These are phyloP conservation scores for Percina caprodes DNA, from an alignment of 2,113 vertebrate genomes.

Conservation along the genomic window DNA sequence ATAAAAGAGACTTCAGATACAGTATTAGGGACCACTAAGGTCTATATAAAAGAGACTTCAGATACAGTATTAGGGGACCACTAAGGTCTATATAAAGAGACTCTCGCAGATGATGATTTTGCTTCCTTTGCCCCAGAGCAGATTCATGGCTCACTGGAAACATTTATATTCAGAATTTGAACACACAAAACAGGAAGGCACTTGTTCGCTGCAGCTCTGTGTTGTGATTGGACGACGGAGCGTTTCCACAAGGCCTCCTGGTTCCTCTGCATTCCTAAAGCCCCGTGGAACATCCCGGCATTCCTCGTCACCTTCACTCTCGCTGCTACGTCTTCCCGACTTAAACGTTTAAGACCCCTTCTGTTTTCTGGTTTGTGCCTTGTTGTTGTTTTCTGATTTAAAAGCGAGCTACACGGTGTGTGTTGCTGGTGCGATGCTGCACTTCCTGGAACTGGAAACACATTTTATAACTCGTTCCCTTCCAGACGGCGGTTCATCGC, in stretches of 20 bases:
- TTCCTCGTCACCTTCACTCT: slow-evolving; percentile 46
- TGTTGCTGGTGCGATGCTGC: not conserved
- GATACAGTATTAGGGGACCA: too few species aligned
- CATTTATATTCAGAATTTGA: slow-evolving; percentile 3
- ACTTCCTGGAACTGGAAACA: not conserved
- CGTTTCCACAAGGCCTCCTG: slow-evolving; percentile 59
- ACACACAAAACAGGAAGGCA: slow-evolving; percentile 53
- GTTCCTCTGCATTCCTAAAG: slow-evolving; percentile 72
- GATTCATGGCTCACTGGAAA: slow-evolving; percentile 3
- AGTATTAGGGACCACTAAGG: too few species aligned
- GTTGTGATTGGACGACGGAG: slow-evolving; percentile 56
- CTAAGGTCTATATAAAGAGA: too few species aligned
- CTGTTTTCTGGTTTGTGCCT: not conserved
- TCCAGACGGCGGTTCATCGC: not conserved
- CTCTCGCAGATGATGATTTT: not conserved
- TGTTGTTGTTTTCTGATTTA: not conserved
- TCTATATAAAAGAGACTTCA: too few species aligned
- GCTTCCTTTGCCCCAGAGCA: not conserved
- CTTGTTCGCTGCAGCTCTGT: slow-evolving; percentile 44
- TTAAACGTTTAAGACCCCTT: not conserved
- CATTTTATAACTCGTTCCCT: too few species aligned
- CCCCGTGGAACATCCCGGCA: slow-evolving; percentile 66
- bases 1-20: too few species aligned
- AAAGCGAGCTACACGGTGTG: not conserved
- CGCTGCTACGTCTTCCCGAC: not conserved